Percentiles rank a stretch among this genome's conserved stretches.
These are phyloP conservation scores for Strix aluco DNA, from an alignment of 2,113 vertebrate genomes.

Conservation along the genomic window DNA sequence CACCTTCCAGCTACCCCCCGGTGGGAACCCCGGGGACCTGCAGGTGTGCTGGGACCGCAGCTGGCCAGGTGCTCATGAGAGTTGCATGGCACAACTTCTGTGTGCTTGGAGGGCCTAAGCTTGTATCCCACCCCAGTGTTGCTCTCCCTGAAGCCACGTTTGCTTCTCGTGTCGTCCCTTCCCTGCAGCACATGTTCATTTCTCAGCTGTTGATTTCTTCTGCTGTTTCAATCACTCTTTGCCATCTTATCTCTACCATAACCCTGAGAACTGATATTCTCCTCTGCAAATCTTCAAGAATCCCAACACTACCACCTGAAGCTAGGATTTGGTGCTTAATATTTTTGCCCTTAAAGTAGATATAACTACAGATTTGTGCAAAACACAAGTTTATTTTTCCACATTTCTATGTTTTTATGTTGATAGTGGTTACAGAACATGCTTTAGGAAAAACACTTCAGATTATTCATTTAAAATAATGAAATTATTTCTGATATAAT, in stretches of 20 bases:
- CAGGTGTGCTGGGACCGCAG: not conserved
- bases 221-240: not conserved
- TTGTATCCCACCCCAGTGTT: not conserved
- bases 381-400: not conserved
- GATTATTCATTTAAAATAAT: slow-evolving; percentile 42
- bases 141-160: rapidly evolving
- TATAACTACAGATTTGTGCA: not conserved
- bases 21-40: not conserved
- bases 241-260: not conserved
- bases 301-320: not conserved
- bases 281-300: not conserved
- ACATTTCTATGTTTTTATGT: slow-evolving; percentile 11
- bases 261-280: not conserved
- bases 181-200: not conserved
- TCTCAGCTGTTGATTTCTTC: not conserved
- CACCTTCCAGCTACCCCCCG: not conserved
- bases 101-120: not conserved
- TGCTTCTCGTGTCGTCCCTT: not conserved
- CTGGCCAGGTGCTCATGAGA: rapidly evolving
- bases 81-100: rapidly evolving
- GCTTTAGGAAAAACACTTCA: slow-evolving; percentile 25
- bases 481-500: slow-evolving; percentile 56
- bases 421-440: slow-evolving; percentile 18
- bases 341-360: not conserved
- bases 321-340: not conserved